Evolutionary conservation across 2,113 vertebrate genomes (phyloP).

Genomic region (Euleptes europaea): DNA sequence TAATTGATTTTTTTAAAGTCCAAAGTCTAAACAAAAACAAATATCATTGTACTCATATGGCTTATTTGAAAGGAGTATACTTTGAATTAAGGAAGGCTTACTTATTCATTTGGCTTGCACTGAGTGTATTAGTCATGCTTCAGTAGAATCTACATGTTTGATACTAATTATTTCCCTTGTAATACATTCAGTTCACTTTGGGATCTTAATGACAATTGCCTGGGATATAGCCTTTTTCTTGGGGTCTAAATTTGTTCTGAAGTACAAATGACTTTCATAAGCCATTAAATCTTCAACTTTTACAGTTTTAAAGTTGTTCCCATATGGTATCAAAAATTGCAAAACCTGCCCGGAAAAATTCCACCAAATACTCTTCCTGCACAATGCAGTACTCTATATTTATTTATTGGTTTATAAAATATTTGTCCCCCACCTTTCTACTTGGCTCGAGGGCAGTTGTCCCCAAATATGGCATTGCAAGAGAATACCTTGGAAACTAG

Average conservation of each 20-base stretch:
- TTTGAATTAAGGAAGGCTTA: conserved; percentile 35
- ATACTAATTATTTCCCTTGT: conserved; percentile 45
- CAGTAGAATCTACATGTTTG: conserved; percentile 35
- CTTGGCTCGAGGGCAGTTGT: too few relatives aligned
- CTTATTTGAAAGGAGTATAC: conserved; percentile 40
- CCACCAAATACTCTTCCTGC: not conserved
- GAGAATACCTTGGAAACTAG: too few relatives aligned
- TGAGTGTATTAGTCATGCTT: conserved; percentile 41
- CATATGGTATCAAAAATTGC: not conserved
- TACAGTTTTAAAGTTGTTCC: not conserved
- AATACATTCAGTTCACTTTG: conserved; percentile 40
- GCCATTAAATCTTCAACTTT: not conserved
- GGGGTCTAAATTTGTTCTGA: conserved; percentile 28
- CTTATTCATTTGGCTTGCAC: conserved; percentile 43
- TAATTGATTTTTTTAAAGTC: conserved; percentile 49
- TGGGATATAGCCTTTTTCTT: conserved; percentile 46
- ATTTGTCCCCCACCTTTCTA: too few relatives aligned
- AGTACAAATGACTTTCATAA: not conserved
- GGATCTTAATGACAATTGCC: conserved; percentile 34
- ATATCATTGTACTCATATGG: conserved; percentile 24
- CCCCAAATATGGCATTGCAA: too few relatives aligned
- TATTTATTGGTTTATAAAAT: too few relatives aligned
- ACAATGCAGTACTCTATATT: not conserved
- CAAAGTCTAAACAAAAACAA: conserved; percentile 37
- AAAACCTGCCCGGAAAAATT: not conserved